Evolutionary conservation across 2,888 invertebrate species (phyloP).

Genomic region (Drosophila nr. perissopoda): DNA sequence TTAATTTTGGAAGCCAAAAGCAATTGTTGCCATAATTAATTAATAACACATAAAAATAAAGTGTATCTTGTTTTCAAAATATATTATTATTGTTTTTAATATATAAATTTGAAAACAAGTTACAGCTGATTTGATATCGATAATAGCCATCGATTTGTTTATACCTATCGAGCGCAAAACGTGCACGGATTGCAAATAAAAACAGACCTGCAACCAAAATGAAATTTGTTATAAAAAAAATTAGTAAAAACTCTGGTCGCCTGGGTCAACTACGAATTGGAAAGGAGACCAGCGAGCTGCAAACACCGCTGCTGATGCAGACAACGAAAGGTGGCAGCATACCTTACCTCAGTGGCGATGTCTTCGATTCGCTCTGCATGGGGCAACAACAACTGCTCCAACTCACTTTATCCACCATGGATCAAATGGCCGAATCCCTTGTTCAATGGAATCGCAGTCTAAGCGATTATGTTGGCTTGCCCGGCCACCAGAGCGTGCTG

Average conservation of each 20-base stretch:
- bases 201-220: constrained; percentile 84
- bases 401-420: constrained; percentile 89
- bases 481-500: constrained; percentile 85
- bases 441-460: constrained; percentile 88
- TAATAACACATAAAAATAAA: not conserved
- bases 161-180: constrained; percentile 27
- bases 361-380: constrained; percentile 87
- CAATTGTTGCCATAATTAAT: not conserved
- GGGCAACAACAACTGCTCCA: constrained; percentile 88
- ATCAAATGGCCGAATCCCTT: constrained; percentile 88
- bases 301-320: constrained; percentile 91
- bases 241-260: constrained; percentile 88
- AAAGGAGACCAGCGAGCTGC: constrained; percentile 85
- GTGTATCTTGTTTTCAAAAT: not conserved
- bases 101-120: not conserved
- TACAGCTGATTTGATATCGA: constrained; percentile 34
- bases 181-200: constrained; percentile 24
- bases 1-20: not conserved
- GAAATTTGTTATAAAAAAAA: constrained; percentile 89
- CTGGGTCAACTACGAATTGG: constrained; percentile 87
- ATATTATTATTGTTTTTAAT: not conserved
- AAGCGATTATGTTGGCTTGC: constrained; percentile 89
- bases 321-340: constrained; percentile 93
- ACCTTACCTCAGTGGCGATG: constrained; percentile 92
- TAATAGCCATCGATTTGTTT: constrained; percentile 11